Evolutionary conservation across 92 coral and sea anemone species (phyloP), one percentile per base, ranked within the genome.

Genomic region (Meandrina meandrites): DNA sequence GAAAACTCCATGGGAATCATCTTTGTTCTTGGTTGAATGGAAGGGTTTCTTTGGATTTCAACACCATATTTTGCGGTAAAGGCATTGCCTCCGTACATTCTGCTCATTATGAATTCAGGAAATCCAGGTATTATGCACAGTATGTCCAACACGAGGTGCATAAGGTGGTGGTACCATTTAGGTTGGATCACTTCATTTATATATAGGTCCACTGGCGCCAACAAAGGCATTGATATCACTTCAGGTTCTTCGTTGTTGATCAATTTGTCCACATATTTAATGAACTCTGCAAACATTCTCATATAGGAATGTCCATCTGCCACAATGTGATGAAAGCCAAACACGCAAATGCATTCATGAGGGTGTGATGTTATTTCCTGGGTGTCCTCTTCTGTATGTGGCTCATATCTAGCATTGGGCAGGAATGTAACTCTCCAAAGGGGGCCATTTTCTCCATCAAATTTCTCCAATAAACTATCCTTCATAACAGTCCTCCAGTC

Each of bases 251-350:
- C 72, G 30, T 79, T 79, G 71, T 32, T 79, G 71, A 21, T 36
- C 28, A 56, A 7, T 24, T 60, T 79, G 19, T 14, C 34, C 51
- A 79, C 30, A 36, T 79, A 79, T 34, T 35, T 57, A 3, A 32
- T 57, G 50, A 79, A 79, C n/a, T 79, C 83, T 19, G 72, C 83
- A 79, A 79, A 79, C 70, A 79, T 79, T 79, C 83, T 58, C 9
- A 34, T 4, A 18, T 15, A 79, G 34, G 83, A 79, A 8, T 31
- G 31, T 12, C 83, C 83, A 79, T 79, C 83, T 64, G 42, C 4
- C 4, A 80, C 24, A 19, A 40, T 62, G 35, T 80, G 84, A 64
- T 64, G 84, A 80, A 62, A 80, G 36, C 16, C 45, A 64, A 80
- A n/a, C 15, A 80, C 64, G 40, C 84, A 80, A 40, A 80, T 80